phyloP scores from a whole-genome alignment of 2,113 vertebrate species.

The Hemiprocne comata region DNA sequence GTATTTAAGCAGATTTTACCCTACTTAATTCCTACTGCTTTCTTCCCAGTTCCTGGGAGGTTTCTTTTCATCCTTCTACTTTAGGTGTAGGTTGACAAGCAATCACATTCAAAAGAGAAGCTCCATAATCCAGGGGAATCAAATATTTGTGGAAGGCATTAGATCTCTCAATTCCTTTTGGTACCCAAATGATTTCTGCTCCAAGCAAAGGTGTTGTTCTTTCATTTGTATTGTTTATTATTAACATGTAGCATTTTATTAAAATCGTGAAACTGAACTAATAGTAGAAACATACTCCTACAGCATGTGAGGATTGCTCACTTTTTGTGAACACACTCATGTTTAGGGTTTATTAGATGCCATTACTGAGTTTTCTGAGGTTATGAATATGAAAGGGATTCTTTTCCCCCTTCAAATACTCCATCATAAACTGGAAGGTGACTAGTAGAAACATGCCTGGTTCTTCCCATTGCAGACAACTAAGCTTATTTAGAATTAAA shows the following conservation, averaged over 20 bases:
- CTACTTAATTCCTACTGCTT: neutral
- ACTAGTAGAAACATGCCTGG: neutral
- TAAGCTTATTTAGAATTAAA: neutral
- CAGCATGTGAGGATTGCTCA: neutral
- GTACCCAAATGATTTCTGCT: neutral
- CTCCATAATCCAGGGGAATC: neutral
- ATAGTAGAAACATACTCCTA: neutral
- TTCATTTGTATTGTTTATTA: neutral
- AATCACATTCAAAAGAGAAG: constrained; percentile 19
- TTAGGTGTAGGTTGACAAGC: neutral
- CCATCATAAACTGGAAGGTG: neutral
- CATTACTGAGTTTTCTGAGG: neutral
- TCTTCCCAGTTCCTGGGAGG: neutral
- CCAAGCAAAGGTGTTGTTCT: neutral
- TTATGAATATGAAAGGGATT: neutral
- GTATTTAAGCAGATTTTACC: neutral
- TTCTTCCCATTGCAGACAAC: neutral
- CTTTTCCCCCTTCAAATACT: neutral
- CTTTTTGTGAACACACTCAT: neutral
- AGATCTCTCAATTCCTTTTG: neutral
- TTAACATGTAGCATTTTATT: neutral
- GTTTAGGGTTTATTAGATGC: neutral
- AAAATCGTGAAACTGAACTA: neutral
- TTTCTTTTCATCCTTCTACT: neutral
- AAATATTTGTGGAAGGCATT: neutral